Evolutionary conservation across 2,797 vertebrate genomes (phyloP).

Genomic region (Potorous gilbertii): DNA sequence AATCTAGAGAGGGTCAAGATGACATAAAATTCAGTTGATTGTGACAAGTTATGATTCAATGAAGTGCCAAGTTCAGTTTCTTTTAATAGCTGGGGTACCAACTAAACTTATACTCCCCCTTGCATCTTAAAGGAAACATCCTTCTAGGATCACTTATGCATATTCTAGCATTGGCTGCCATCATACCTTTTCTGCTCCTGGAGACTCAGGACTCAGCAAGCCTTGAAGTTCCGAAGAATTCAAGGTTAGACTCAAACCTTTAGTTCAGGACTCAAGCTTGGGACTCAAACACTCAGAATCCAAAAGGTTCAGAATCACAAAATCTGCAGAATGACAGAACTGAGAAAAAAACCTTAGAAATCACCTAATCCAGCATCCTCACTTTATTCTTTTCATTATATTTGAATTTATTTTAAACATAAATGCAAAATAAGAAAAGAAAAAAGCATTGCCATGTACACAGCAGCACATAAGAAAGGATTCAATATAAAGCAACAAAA

Average conservation of each 20-base stretch:
- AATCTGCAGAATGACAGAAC: neutral
- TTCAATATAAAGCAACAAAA: too few species aligned
- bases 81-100: neutral
- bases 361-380: neutral
- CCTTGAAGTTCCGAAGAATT: neutral
- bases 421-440: too few species aligned
- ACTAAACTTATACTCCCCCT: neutral
- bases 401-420: too few species aligned
- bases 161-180: neutral
- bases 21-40: neutral
- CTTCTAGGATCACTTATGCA: neutral
- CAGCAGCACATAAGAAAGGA: too few species aligned
- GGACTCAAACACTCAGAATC: neutral
- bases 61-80: neutral
- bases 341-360: neutral
- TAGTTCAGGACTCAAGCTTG: neutral
- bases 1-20: neutral
- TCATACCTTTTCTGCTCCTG: neutral
- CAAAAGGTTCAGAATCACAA: neutral
- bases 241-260: neutral
- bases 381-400: too few species aligned
- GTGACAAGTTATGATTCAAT: neutral
- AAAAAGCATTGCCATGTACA: too few species aligned
- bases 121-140: neutral
- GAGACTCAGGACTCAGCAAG: neutral